A percentile compares a stretch with the other conserved stretches of the same genome.
These are phyloP conservation scores for Rostratula benghalensis DNA, from an alignment of 2,113 vertebrate species.

Conservation along the genomic window DNA sequence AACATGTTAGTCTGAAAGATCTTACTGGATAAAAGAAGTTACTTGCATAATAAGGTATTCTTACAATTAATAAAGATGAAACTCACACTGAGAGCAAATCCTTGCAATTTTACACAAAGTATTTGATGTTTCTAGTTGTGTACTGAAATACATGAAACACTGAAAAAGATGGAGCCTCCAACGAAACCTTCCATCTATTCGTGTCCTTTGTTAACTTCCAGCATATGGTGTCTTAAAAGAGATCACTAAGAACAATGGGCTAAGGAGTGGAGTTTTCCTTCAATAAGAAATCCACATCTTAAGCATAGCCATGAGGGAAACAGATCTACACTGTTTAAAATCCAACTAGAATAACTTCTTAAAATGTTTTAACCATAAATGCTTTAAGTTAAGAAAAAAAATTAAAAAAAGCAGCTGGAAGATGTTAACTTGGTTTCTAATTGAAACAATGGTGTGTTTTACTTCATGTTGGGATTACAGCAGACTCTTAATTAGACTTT, in stretches of 20 bases:
- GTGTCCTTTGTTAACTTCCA: not conserved
- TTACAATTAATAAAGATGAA: not conserved
- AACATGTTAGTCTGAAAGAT: not conserved
- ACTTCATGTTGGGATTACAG: slow-evolving; percentile 53
- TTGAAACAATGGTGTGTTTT: slow-evolving; percentile 48
- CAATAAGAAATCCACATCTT: not conserved
- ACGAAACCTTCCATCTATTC: not conserved
- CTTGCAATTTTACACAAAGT: not conserved
- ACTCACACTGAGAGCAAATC: not conserved
- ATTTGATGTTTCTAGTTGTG: not conserved
- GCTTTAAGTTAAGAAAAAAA: not conserved
- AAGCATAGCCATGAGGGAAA: not conserved
- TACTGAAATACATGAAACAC: not conserved
- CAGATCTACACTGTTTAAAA: not conserved
- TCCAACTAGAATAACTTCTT: not conserved
- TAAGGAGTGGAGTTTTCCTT: not conserved
- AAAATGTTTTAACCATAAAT: not conserved
- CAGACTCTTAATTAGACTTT: slow-evolving; percentile 55
- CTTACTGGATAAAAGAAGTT: not conserved
- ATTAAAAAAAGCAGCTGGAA: slow-evolving; percentile 55
- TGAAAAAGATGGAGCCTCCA: not conserved
- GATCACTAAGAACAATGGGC: not conserved
- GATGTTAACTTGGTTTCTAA: slow-evolving; percentile 50
- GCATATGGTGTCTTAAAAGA: not conserved
- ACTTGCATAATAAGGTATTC: not conserved